A percentile compares a stretch with the other conserved stretches of the same genome.
Evolutionary conservation across 2,888 invertebrate genomes (phyloP).

Genomic region (Leptinotarsa haldemani): DNA sequence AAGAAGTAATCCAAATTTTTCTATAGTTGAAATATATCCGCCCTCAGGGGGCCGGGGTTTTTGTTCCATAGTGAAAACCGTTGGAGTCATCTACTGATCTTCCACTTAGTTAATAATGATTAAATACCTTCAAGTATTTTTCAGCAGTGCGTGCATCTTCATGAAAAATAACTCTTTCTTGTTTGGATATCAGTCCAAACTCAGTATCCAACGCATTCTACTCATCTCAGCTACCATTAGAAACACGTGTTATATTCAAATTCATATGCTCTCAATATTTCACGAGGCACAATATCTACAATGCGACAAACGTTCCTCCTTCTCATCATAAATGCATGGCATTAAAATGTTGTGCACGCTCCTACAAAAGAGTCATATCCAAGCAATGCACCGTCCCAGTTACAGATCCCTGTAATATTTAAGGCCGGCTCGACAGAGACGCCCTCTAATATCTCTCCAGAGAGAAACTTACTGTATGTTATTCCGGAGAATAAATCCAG

Average conservation of each 20-base stretch:
- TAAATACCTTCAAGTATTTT: too few species aligned
- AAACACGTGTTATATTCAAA: neutral
- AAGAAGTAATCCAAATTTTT: too few species aligned
- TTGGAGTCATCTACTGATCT: too few species aligned
- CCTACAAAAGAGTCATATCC: slow-evolving; percentile 7
- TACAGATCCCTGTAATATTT: slow-evolving; percentile 17
- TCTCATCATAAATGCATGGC: neutral
- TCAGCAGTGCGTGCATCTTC: too few species aligned
- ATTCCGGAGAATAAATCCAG: slow-evolving; percentile 50
- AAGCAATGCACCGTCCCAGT: slow-evolving; percentile 12
- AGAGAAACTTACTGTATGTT: slow-evolving; percentile 1
- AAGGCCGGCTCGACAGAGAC: neutral
- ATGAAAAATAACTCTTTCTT: too few species aligned
- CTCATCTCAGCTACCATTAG: neutral
- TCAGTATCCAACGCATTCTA: too few species aligned
- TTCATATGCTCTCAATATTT: neutral
- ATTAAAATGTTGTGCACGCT: neutral
- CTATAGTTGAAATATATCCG: too few species aligned
- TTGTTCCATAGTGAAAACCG: too few species aligned
- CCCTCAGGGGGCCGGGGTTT: too few species aligned
- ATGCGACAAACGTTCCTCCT: neutral
- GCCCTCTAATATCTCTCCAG: slow-evolving; percentile 15
- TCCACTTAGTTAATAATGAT: too few species aligned
- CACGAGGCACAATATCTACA: neutral
- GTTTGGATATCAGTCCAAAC: too few species aligned